Evolutionary conservation across 1,140 invertebrate species (phyloP).

Genomic region (Plectrocnemia conspersa): DNA sequence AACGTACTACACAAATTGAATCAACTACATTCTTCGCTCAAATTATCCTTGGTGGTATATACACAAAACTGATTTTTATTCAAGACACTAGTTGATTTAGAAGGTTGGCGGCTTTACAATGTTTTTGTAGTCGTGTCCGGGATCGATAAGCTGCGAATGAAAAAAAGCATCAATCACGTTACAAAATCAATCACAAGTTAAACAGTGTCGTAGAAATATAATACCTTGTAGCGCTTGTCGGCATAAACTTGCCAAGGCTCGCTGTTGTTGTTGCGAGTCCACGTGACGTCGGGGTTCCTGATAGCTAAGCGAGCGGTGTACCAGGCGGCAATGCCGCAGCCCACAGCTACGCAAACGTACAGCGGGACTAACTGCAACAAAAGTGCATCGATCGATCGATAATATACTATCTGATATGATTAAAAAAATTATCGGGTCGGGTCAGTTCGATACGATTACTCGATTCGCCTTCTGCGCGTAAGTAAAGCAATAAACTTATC

Average conservation of each 20-base stretch:
- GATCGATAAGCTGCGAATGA: neutral
- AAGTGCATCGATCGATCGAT: slow-evolving; percentile 16
- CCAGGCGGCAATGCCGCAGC: slow-evolving; percentile 54
- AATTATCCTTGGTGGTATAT: neutral
- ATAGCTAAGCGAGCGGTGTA: slow-evolving; percentile 67
- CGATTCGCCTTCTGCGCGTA: neutral
- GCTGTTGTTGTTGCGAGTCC: slow-evolving; percentile 64
- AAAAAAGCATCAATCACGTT: neutral
- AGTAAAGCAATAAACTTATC: neutral
- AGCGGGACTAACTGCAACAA: slow-evolving; percentile 68
- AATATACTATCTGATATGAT: slow-evolving; percentile 6
- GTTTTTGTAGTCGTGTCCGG: neutral
- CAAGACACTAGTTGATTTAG: neutral
- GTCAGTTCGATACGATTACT: neutral
- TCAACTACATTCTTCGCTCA: neutral
- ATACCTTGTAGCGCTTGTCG: slow-evolving; percentile 77
- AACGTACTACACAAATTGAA: too few species aligned
- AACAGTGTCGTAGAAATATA: neutral
- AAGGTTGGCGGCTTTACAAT: neutral
- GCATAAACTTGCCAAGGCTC: slow-evolving; percentile 77
- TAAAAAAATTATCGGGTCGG: neutral
- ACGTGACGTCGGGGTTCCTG: slow-evolving; percentile 73
- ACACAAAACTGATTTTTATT: neutral
- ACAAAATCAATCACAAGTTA: slow-evolving; percentile 4
- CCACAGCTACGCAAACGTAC: slow-evolving; percentile 65